Evolutionary conservation across 1,140 invertebrate species (phyloP).

Genomic region (Metopolophium dirhodum): DNA sequence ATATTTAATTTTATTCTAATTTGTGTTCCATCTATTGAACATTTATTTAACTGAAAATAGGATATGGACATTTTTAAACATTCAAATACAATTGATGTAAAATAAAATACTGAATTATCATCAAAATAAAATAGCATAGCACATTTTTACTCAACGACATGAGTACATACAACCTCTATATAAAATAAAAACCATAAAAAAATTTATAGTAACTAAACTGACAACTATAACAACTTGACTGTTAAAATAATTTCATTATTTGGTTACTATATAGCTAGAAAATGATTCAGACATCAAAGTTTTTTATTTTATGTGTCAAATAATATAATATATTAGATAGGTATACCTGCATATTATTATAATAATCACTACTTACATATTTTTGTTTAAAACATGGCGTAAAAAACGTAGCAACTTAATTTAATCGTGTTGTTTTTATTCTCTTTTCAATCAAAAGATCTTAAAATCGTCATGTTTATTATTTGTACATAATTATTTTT

Average conservation of each 20-base stretch:
- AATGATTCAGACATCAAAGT: constrained; percentile 11
- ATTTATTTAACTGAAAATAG: neutral
- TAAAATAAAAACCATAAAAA: constrained; percentile 3
- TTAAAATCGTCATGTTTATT: constrained; percentile 26
- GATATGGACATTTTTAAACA: neutral
- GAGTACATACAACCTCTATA: neutral
- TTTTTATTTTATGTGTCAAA: neutral
- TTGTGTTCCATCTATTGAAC: neutral
- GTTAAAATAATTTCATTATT: neutral
- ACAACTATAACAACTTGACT: neutral
- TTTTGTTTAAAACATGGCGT: neutral
- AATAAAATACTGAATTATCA: neutral
- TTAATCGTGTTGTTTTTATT: constrained; percentile 17
- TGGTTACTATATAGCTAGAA: neutral
- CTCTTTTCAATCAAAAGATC: neutral
- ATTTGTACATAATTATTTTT: constrained; percentile 27
- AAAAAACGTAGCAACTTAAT: neutral
- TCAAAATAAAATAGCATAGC: neutral
- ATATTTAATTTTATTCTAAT: neutral
- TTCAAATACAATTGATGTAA: neutral
- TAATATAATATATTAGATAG: neutral
- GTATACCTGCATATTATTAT: neutral
- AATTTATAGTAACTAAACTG: neutral
- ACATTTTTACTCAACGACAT: neutral
- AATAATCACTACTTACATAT: neutral